Base-by-base conservation (phyloP, 2,888 invertebrate genomes). In the Cephus pulcher region DNA sequence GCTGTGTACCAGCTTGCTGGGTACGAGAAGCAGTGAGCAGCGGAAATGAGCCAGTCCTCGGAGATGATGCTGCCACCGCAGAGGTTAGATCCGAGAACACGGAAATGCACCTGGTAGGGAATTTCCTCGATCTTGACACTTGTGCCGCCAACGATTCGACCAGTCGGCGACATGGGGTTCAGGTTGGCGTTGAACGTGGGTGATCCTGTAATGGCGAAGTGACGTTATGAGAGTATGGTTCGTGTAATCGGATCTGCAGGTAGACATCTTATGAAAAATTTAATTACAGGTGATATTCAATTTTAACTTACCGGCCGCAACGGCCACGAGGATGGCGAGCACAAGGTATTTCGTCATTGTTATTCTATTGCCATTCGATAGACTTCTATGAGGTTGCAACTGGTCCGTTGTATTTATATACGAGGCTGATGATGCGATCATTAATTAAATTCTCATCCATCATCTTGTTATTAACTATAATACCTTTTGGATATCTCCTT, bases 31-130 rank as follows among this genome's bases (percentile, higher is more conserved):
- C 94, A 94, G 84, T 94, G 94, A 1, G 93, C 94, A 6, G 94
- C 94, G 1, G 94, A 94, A 0, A 94, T 80, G 9, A 94, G 88
- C 3, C 92, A 92, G 69, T 91, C 88, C 2, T 84, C 89, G 35
- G 92, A 92, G 6, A 94, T 89, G n/a, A 93, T 92, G 4, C 93
- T 91, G 1, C 93, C 94, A 0, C 94, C 94, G 82, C 94, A 94
- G 0, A 89, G 86, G 84, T 94, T 94, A 0, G 88, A 85, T 0
- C 93, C 93, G 11, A 87, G 80, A 34, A 86, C 85, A 12, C 90
- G 76, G 1, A 93, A 78, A 0, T 93, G 92, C 1, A 93, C 92
- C 83, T 93, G 93, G 84, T 93, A 93, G 0, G 93, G 93, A 0
- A 90, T 92, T 4, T 90, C 88, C 0, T 87, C 91, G 76, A 93